A percentile compares a stretch with the other conserved stretches of the same genome.
These are phyloP conservation scores for Heterotis niloticus DNA, from an alignment of 2,113 vertebrate genomes.

Conservation along the genomic window DNA sequence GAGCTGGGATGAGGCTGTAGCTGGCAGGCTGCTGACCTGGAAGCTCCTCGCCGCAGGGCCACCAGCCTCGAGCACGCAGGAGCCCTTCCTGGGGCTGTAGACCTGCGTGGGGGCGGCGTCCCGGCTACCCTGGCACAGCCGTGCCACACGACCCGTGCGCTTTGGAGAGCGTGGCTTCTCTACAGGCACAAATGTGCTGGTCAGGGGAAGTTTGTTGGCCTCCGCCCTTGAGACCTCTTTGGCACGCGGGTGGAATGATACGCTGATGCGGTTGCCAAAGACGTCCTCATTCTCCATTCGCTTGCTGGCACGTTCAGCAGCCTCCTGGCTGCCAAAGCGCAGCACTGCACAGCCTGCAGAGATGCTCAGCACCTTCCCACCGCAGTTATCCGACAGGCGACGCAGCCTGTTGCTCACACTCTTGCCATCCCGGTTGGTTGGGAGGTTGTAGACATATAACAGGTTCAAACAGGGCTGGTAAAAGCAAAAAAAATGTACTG, in stretches of 20 bases:
- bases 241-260: slow-evolving; percentile 80
- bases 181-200: slow-evolving; percentile 55
- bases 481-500: slow-evolving; percentile 50
- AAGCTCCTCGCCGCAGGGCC: slow-evolving; percentile 66
- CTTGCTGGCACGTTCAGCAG: slow-evolving; percentile 85
- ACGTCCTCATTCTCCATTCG: slow-evolving; percentile 98
- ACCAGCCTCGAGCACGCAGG: slow-evolving; percentile 55
- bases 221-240: slow-evolving; percentile 60
- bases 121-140: slow-evolving; percentile 68
- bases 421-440: slow-evolving; percentile 85
- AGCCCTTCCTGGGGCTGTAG: slow-evolving; percentile 72
- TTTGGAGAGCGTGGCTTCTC: slow-evolving; percentile 88
- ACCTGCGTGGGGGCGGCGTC: slow-evolving; percentile 71
- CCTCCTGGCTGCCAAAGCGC: slow-evolving; percentile 83
- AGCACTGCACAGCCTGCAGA: slow-evolving; percentile 82
- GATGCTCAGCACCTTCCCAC: slow-evolving; percentile 90
- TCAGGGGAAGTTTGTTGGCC: slow-evolving; percentile 16
- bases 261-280: slow-evolving; percentile 83
- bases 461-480: slow-evolving; percentile 85
- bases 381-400: slow-evolving; percentile 94
- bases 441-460: slow-evolving; percentile 93
- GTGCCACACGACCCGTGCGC: slow-evolving; percentile 73
- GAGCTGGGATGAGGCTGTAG: slow-evolving; percentile 54
- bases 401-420: slow-evolving; percentile 86
- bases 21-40: slow-evolving; percentile 85